Conservation (phyloP, 2,888 invertebrate genomes). For the Trissonchulus sp. region DNA sequence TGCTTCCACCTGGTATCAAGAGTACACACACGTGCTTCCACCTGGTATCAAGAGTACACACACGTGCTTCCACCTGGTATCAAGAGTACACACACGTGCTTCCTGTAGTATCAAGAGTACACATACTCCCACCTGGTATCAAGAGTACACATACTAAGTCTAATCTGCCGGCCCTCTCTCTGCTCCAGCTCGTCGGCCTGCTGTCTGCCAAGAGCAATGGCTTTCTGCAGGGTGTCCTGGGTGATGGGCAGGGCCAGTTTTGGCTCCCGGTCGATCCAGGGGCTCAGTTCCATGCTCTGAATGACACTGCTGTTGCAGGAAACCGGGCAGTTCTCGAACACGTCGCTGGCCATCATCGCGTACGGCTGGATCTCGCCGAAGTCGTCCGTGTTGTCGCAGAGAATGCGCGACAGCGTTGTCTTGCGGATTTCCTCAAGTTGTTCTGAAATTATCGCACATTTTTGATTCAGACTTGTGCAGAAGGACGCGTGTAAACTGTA, state of each 20-base stretch:
- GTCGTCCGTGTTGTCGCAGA: slow-evolving; percentile 48
- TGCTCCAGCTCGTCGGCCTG: slow-evolving; percentile 44
- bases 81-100: too few relatives aligned
- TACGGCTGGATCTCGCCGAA: slow-evolving; percentile 45
- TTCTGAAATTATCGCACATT: slow-evolving; percentile 32
- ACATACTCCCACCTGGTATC: too few relatives aligned
- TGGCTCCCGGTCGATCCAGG: slow-evolving; percentile 47
- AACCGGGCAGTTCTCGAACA: slow-evolving; percentile 48
- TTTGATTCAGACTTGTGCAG: too few relatives aligned
- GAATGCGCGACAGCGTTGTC: slow-evolving; percentile 44
- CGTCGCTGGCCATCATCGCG: slow-evolving; percentile 45
- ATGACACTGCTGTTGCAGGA: slow-evolving; percentile 45
- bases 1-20: too few relatives aligned
- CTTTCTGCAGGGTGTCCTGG: slow-evolving; percentile 45
- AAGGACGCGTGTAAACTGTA: neutral
- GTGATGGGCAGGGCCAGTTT: slow-evolving; percentile 45
- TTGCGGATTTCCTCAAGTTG: slow-evolving; percentile 47
- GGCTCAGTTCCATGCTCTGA: slow-evolving; percentile 37
- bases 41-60: too few relatives aligned
- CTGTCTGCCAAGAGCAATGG: slow-evolving; percentile 44
- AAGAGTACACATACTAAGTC: slow-evolving; percentile 25
- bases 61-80: too few relatives aligned
- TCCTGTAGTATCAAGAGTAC: too few relatives aligned
- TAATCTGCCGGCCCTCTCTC: slow-evolving; percentile 40
- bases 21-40: too few relatives aligned